Conservation (phyloP, 2,888 invertebrate species). For the Druceiella hillmani region DNA sequence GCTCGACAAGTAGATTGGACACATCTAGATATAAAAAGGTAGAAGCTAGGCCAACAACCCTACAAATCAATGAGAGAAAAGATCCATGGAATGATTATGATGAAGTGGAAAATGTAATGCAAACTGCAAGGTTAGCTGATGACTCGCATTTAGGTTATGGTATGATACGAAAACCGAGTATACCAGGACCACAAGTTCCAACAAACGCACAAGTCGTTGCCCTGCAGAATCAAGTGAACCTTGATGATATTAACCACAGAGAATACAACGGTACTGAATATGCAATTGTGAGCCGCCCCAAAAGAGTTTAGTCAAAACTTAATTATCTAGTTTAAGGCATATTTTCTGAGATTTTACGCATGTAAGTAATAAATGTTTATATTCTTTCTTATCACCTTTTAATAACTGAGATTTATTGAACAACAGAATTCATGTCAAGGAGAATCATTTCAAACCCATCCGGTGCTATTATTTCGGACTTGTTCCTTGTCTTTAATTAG, state of each 20-base stretch:
- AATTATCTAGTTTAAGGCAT: constrained; percentile 1
- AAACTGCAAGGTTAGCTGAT: constrained; percentile 67
- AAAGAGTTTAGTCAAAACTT: constrained; percentile 77
- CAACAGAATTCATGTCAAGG: too few relatives aligned
- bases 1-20: constrained; percentile 64
- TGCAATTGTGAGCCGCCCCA: constrained; percentile 79
- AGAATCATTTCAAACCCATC: too few relatives aligned
- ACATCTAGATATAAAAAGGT: constrained; percentile 66
- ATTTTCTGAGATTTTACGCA: too few relatives aligned
- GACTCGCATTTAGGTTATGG: constrained; percentile 79
- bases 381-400: too few relatives aligned
- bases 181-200: constrained; percentile 49
- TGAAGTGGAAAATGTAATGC: constrained; percentile 64
- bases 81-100: constrained; percentile 71
- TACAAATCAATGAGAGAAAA: constrained; percentile 42
- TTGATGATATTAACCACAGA: constrained; percentile 59
- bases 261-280: constrained; percentile 74
- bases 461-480: too few relatives aligned
- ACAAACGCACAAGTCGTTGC: constrained; percentile 44
- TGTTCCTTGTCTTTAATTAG: too few relatives aligned
- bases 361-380: too few relatives aligned
- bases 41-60: constrained; percentile 53
- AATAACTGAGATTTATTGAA: too few relatives aligned
- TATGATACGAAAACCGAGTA: constrained; percentile 62
- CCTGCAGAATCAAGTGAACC: constrained; percentile 40